These are phyloP conservation scores for Diarsia brunnea DNA, from an alignment of 2,888 invertebrate species.

Conservation along the genomic window DNA sequence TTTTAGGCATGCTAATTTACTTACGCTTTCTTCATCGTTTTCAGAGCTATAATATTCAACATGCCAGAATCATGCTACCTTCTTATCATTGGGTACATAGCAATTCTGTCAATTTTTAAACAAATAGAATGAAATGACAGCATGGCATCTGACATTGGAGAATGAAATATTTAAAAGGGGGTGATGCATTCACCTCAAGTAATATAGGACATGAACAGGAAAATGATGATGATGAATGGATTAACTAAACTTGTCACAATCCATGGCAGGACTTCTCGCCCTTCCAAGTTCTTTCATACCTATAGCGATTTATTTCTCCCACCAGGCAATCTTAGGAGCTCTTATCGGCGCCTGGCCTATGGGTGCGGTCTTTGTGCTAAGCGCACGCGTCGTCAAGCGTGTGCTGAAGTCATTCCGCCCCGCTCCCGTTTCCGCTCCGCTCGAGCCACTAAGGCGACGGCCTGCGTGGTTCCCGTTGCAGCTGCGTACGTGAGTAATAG, in stretches of 20 bases:
- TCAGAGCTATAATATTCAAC: neutral
- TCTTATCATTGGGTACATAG: neutral
- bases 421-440: constrained; percentile 77
- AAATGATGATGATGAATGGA: neutral
- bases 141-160: neutral
- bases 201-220: neutral
- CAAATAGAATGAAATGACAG: neutral
- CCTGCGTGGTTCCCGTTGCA: constrained; percentile 83
- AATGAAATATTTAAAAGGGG: neutral
- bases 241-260: neutral
- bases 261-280: neutral
- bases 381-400: constrained; percentile 80
- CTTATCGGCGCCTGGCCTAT: constrained; percentile 80
- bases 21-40: neutral
- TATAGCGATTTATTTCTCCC: neutral
- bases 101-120: neutral
- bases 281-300: neutral
- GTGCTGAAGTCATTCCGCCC: constrained; percentile 81
- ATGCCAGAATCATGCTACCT: neutral
- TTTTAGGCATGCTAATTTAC: neutral
- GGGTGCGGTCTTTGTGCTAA: constrained; percentile 75
- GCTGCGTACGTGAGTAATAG: constrained; percentile 80
- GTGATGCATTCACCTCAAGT: neutral
- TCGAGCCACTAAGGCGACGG: constrained; percentile 76
- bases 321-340: constrained; percentile 79